Evolutionary conservation across 2,888 invertebrate species (phyloP).

Genomic region (Pyrocoelia pectoralis): DNA sequence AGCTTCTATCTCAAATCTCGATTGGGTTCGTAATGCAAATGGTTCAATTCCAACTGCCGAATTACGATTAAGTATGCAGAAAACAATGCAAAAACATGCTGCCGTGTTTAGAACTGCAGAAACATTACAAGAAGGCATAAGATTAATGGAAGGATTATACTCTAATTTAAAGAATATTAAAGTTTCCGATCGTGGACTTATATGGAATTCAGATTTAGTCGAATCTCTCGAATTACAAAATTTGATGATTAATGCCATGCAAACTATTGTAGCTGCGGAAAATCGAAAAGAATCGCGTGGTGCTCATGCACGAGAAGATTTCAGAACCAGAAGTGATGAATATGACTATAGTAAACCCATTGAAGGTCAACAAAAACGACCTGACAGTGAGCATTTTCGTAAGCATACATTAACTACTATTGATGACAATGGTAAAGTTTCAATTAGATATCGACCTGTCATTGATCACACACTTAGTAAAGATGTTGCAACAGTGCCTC

Average conservation of each 20-base stretch:
- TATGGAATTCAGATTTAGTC: slow-evolving; percentile 98
- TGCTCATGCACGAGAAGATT: slow-evolving; percentile 98
- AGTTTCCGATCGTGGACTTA: slow-evolving; percentile 75
- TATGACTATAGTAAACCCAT: slow-evolving; percentile 91
- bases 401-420: slow-evolving; percentile 92
- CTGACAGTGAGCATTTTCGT: slow-evolving; percentile 92
- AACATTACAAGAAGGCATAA: slow-evolving; percentile 78
- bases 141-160: slow-evolving; percentile 79
- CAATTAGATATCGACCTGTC: slow-evolving; percentile 88
- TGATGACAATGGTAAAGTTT: slow-evolving; percentile 78
- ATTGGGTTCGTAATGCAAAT: slow-evolving; percentile 79
- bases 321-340: slow-evolving; percentile 88
- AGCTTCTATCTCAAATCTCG: slow-evolving; percentile 90
- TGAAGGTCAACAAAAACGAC: slow-evolving; percentile 75
- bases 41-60: slow-evolving; percentile 84
- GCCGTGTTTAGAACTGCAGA: slow-evolving; percentile 96
- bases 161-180: slow-evolving; percentile 80
- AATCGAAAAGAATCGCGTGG: slow-evolving; percentile 98
- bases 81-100: slow-evolving; percentile 96
- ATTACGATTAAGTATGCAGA: slow-evolving; percentile 92
- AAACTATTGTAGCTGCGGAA: slow-evolving; percentile 92
- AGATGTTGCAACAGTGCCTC: slow-evolving; percentile 74
- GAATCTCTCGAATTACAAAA: slow-evolving; percentile 98
- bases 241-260: slow-evolving; percentile 89
- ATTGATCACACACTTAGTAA: slow-evolving; percentile 91